Evolutionary conservation across 2,797 vertebrate species (phyloP).

Genomic region (Pseudochromis fuscus): DNA sequence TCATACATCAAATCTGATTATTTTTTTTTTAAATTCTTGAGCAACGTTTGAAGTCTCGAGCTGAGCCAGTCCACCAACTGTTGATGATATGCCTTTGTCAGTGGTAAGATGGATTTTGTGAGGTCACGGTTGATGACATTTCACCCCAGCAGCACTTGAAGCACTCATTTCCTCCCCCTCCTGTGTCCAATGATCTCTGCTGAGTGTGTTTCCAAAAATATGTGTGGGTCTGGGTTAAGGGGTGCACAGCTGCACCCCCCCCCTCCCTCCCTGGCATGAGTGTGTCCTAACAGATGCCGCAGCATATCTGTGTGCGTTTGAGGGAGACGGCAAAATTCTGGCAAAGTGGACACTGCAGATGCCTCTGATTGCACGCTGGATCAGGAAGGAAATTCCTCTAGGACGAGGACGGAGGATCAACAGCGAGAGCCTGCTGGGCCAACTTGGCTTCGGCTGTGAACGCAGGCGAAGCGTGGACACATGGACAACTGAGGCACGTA

Average conservation of each 20-base stretch:
- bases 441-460: constrained; percentile 50
- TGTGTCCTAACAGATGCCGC: constrained; percentile 64
- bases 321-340: constrained; percentile 65
- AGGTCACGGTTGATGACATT: constrained; percentile 67
- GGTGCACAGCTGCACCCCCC: constrained; percentile 69
- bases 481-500: constrained; percentile 19
- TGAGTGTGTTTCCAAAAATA: constrained; percentile 44
- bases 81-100: constrained; percentile 41
- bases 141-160: constrained; percentile 54
- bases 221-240: constrained; percentile 36
- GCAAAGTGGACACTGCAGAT: constrained; percentile 73
- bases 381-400: constrained; percentile 78
- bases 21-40: constrained; percentile 22
- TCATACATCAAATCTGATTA: constrained; percentile 30
- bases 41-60: constrained; percentile 48
- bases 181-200: constrained; percentile 28
- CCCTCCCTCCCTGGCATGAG: constrained; percentile 47
- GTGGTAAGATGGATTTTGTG: constrained; percentile 59
- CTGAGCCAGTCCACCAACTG: constrained; percentile 36
- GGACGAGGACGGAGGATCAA: constrained; percentile 60
- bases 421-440: constrained; percentile 31
- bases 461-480: constrained; percentile 26
- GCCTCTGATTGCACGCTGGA: constrained; percentile 76
- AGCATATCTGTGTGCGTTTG: constrained; percentile 41
- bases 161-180: constrained; percentile 37